Base-by-base conservation (phyloP, 1,140 invertebrate genomes). In the Aplysia californica region DNA sequence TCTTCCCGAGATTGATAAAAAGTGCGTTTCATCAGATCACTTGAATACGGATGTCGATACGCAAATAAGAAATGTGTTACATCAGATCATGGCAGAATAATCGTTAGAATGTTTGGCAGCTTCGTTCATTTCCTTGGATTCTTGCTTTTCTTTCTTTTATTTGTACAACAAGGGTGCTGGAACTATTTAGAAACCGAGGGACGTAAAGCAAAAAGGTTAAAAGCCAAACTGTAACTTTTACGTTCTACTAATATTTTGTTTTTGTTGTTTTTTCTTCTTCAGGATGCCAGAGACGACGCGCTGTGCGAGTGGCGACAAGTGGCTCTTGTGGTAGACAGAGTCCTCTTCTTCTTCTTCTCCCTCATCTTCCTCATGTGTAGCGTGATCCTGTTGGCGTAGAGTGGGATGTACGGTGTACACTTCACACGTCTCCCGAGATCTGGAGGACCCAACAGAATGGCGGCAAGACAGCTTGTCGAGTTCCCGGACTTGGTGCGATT, bases 221-320 rank as follows among this genome's bases (percentile, higher is more conserved):
- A 50, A 50, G 10, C 44, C n/a, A 15, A n/a, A 50, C 44, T 15
- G n/a, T n/a, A 15, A 50, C 10, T 15, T n/a, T 15, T 50, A 15
- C 44, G 10, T n/a, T 15, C 10, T 10, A 15, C 44, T 50, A 59
- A 59, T 59, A 15, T 23, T 59, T 6, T 59, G 21, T 59, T 59
- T 59, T 15, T 59, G 21, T 59, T 59, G 6, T 66, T 66, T n/a
- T 31, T 66, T 10, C 68, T 73, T 23, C 64, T 76, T 31, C 58
- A 79, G 50, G 80, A 83, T 35, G 78, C 79, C 6, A 76, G 80
- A 41, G 70, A 80, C 10, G 84, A 86, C 56, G 75, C 81, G 10
- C 38, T 78, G 6, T 80, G 79, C 65, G 86, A 87, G 75, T 87
- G 86, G 86, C 82, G 83, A n/a, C 81, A 85, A 68, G 83, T 87